Base-by-base conservation (phyloP, 53 echinoderm and acorn worm species). In the Paracentrotus lividus region DNA sequence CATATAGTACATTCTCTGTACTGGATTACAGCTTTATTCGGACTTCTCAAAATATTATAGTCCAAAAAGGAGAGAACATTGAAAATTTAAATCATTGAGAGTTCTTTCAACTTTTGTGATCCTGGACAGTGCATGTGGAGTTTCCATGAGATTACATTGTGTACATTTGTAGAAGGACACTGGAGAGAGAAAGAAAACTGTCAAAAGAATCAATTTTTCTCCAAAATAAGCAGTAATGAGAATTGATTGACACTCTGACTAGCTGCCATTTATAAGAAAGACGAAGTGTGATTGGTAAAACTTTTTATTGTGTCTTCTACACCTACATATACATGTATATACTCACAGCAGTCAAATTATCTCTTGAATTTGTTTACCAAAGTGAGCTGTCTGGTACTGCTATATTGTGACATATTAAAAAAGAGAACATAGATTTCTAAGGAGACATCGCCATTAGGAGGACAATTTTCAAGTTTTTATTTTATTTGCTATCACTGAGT, bases 301-400 rank as follows among this genome's bases (percentile, higher is more conserved):
- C n/a, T n/a, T n/a, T n/a, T n/a, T n/a, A n/a, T n/a, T n/a, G n/a
- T n/a, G n/a, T n/a, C n/a, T n/a, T n/a, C n/a, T n/a, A n/a, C n/a
- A n/a, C n/a, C n/a, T n/a, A n/a, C n/a, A n/a, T n/a, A n/a, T n/a
- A n/a, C n/a, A n/a, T n/a, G n/a, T n/a, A n/a, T n/a, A n/a, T n/a
- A n/a, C n/a, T n/a, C n/a, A n/a, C n/a, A n/a, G n/a, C n/a, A n/a
- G n/a, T n/a, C n/a, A n/a, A n/a, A n/a, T n/a, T n/a, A n/a, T n/a
- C n/a, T n/a, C n/a, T n/a, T n/a, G n/a, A n/a, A n/a, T n/a, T n/a
- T n/a, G n/a, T n/a, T n/a, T n/a, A n/a, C n/a, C n/a, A 44, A 14
- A 26, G 81, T 47, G 81, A 45, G 26, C n/a, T n/a, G n/a, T n/a
- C n/a, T n/a, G n/a, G n/a, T 47, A 81, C 76, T 76, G n/a, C 21